A percentile compares a stretch with the other conserved stretches of the same genome.
Conservation (phyloP, 2,888 invertebrate genomes). For the Harmothoe impar region DNA sequence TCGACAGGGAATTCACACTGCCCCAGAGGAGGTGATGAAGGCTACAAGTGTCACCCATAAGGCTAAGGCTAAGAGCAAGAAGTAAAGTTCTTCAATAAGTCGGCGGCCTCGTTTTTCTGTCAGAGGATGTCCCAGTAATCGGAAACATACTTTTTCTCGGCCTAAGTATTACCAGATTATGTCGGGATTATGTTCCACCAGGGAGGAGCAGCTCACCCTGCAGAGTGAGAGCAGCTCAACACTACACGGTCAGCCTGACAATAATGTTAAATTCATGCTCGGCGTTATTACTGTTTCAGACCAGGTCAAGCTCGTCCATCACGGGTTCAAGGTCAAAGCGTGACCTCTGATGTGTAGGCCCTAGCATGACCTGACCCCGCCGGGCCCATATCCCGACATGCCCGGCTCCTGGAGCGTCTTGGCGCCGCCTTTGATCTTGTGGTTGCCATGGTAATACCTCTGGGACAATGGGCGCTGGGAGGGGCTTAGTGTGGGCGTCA, state of each 20-base stretch:
- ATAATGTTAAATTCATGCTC: conserved; percentile 38
- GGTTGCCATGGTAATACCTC: background rate
- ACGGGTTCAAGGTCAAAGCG: background rate
- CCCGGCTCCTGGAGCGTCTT: background rate
- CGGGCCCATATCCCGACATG: conserved; percentile 23
- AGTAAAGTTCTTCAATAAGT: no score
- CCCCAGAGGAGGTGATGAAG: no score
- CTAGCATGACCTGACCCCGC: background rate
- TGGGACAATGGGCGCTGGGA: background rate
- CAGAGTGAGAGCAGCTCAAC: no score
- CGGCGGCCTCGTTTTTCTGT: no score
- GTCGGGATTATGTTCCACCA: no score
- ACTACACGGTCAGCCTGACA: background rate
- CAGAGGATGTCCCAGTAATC: no score
- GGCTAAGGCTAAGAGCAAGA: no score
- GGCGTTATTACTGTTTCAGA: background rate
- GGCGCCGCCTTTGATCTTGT: background rate
- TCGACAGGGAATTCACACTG: no score
- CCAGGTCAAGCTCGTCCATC: conserved; percentile 27
- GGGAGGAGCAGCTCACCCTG: no score
- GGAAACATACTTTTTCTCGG: no score
- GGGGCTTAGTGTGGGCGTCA: background rate
- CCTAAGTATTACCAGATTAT: no score
- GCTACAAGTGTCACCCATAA: no score
- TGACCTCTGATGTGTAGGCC: background rate